Base-by-base conservation (phyloP, 2,797 vertebrate genomes). In the Lacerta viridis region DNA sequence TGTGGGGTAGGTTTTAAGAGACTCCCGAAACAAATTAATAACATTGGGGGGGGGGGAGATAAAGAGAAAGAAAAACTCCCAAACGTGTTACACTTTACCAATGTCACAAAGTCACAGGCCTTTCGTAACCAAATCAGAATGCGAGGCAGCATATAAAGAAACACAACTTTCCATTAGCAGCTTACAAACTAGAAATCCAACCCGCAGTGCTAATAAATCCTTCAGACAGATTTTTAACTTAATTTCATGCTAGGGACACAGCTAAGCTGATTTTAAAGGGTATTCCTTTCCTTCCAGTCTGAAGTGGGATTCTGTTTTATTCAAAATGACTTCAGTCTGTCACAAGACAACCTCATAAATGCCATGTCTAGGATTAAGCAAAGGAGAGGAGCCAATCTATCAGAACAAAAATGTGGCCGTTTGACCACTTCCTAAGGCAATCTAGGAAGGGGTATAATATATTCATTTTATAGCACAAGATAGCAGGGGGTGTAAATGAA, bases 351-450 rank as follows among this genome's bases (percentile, higher is more conserved):
- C 93, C 96, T 96, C 93, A 94, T 97, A 97, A 97, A 97, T 95
- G 95, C 94, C 92, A 91, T 89, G 92, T 88, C 94, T 96, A 94
- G 92, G 94, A 93, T 95, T 95, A 92, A 91, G 90, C 89, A 94
- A 92, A 94, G 95, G 91, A 96, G 96, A 94, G 59, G 4, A 81
- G 41, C 94, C 96, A 95, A 96, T 96, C 94, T 95, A 96, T 96
- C 96, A 97, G 94, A 84, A 92, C 91, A 96, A 96, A 96, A 97
- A 97, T 97, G 96, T 1, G 87, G 92, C 95, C 69, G 75, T 96
- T 95, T 96, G 97, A 97, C 97, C 95, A 94, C 95, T 96, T 97
- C 96, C 96, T 95, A 96, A 95, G 93, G 96, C 96, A 94, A 94
- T 93, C 69, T 25, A 87, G 94, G 93, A 94, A 96, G 93, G 93